These are phyloP conservation scores for Marasmarcha lunaedactyla DNA, from an alignment of 2,888 invertebrate genomes.

Conservation along the genomic window DNA sequence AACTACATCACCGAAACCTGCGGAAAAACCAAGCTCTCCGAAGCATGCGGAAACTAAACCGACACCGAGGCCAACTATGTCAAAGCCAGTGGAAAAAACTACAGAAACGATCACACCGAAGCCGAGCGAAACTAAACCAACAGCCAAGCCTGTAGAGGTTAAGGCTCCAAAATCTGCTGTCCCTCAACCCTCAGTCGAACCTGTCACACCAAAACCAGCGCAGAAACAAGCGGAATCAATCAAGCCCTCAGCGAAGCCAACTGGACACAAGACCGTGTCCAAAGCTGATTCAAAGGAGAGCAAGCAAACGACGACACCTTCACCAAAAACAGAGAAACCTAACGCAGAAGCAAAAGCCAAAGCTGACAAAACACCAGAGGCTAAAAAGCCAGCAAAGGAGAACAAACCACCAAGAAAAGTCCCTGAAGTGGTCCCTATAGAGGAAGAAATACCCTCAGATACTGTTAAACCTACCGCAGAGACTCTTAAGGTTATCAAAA, in stretches of 20 bases:
- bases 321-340: conserved; percentile 15
- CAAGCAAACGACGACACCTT: conserved; percentile 7
- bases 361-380: conserved; percentile 2
- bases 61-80: conserved; percentile 5
- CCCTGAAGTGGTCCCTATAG: conserved; percentile 54
- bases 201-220: conserved; percentile 3
- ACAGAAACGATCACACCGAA: conserved; percentile 5
- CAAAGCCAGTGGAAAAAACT: conserved; percentile 4
- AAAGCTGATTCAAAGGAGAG: neutral
- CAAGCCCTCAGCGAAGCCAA: too few relatives aligned
- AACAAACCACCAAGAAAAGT: neutral
- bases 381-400: neutral
- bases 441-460: conserved; percentile 66
- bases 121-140: neutral
- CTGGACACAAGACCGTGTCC: too few relatives aligned
- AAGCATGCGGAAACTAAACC: conserved; percentile 1
- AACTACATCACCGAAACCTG: neutral
- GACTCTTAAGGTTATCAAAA: conserved; percentile 72
- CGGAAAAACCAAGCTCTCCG: conserved; percentile 4
- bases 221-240: conserved; percentile 6
- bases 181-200: neutral
- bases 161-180: conserved; percentile 5
- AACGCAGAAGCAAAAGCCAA: conserved; percentile 16
- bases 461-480: conserved; percentile 62
- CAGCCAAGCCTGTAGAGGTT: conserved; percentile 3